Evolutionary conservation across 2,888 invertebrate genomes (phyloP).

Genomic region (Dugesia japonica): DNA sequence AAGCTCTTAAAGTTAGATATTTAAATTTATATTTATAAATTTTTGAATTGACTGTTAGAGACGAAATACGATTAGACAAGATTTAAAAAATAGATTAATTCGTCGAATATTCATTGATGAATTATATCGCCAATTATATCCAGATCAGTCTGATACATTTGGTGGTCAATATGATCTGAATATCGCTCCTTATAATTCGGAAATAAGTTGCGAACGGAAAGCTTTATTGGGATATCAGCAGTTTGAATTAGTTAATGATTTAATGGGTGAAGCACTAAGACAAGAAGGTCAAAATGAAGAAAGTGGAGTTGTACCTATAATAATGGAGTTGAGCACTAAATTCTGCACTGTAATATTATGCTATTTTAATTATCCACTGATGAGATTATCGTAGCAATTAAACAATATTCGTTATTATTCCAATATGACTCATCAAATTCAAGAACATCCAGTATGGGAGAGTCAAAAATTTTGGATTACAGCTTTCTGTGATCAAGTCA

Average conservation of each 20-base stretch:
- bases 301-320: constrained; percentile 32
- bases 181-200: background rate
- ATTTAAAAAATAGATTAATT: constrained; percentile 29
- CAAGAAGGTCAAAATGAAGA: constrained; percentile 29
- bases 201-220: background rate
- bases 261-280: constrained; percentile 32
- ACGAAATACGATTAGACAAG: constrained; percentile 31
- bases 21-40: background rate
- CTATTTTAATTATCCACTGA: background rate
- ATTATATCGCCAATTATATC: constrained; percentile 27
- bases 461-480: constrained; percentile 29
- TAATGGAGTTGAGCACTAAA: constrained; percentile 32
- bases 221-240: constrained; percentile 30
- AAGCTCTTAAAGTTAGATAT: constrained; percentile 32
- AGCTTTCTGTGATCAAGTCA: constrained; percentile 33
- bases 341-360: constrained; percentile 27
- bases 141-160: background rate
- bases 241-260: constrained; percentile 34
- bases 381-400: constrained; percentile 5
- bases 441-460: constrained; percentile 33
- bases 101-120: constrained; percentile 34
- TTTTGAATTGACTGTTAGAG: constrained; percentile 12
- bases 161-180: constrained; percentile 6
- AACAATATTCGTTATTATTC: constrained; percentile 31
- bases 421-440: constrained; percentile 33